phyloP scores from a whole-genome alignment of 2,888 invertebrate species.

The Idaea dimidiata region DNA sequence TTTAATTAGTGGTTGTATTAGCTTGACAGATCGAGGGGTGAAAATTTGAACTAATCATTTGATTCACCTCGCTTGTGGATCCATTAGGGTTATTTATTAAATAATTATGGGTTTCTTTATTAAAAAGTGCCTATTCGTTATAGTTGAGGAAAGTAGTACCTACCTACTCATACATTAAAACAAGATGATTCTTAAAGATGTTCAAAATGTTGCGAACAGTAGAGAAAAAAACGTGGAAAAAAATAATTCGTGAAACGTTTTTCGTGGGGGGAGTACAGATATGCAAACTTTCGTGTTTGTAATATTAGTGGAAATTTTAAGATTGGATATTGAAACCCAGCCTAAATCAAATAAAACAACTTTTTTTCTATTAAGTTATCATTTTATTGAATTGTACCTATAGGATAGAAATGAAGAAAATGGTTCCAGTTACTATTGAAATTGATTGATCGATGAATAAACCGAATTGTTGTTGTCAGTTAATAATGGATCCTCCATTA shows the following conservation, averaged over 20 bases:
- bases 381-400: constrained; percentile 14
- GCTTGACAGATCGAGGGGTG: constrained; percentile 4
- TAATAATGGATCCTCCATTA: not conserved
- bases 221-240: no score
- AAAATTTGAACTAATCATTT: constrained; percentile 14
- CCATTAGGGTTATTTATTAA: constrained; percentile 25
- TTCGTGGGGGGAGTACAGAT: no score
- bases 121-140: no score
- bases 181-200: no score
- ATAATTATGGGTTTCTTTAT: not conserved
- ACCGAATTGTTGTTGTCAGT: not conserved
- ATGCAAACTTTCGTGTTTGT: no score
- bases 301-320: no score
- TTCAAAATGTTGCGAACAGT: no score
- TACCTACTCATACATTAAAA: no score
- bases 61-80: constrained; percentile 33
- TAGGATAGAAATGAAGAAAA: not conserved
- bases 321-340: no score
- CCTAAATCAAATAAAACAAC: constrained; percentile 7
- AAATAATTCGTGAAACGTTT: no score
- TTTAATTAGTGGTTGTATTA: constrained; percentile 8
- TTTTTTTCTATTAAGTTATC: constrained; percentile 28
- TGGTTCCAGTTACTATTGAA: not conserved
- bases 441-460: not conserved
- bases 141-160: no score